A percentile compares a stretch with the other conserved stretches of the same genome.
phyloP scores from a whole-genome alignment of 2,888 invertebrate species.

The Cepaea hortensis region DNA sequence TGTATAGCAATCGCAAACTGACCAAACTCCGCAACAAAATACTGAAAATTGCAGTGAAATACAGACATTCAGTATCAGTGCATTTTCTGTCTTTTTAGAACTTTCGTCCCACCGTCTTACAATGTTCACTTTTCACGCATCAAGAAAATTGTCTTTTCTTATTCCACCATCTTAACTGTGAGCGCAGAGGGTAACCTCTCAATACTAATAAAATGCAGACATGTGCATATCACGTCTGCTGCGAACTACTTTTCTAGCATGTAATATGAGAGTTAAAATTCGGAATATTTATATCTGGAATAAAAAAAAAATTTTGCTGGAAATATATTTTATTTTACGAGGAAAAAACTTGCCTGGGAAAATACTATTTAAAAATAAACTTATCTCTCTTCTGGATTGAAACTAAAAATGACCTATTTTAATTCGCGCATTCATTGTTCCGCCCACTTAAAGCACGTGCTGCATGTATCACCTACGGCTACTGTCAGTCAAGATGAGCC shows the following conservation, averaged over 20 bases:
- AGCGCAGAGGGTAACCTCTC: background rate
- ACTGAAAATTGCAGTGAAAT: background rate
- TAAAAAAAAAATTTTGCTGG: background rate
- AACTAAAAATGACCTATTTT: slow-evolving; percentile 8
- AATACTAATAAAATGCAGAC: slow-evolving; percentile 14
- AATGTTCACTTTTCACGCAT: background rate
- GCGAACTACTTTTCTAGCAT: slow-evolving; percentile 32
- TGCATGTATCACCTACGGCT: background rate
- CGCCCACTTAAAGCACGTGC: slow-evolving; percentile 25
- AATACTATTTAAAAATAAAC: background rate
- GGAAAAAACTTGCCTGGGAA: background rate
- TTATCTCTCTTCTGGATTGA: background rate
- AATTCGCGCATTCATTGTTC: slow-evolving; percentile 28
- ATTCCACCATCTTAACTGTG: slow-evolving; percentile 40
- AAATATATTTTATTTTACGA: no score
- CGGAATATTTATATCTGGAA: background rate
- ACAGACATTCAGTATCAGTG: background rate
- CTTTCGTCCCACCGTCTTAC: background rate
- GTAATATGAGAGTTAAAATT: background rate
- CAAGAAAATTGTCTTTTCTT: background rate
- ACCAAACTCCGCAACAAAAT: background rate
- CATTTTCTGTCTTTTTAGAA: background rate
- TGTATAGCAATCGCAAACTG: background rate
- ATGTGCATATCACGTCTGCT: background rate
- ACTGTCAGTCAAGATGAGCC: slow-evolving; percentile 18